Evolutionary conservation across 1,140 invertebrate genomes (phyloP).

Genomic region (Aphaenogaster rudis): DNA sequence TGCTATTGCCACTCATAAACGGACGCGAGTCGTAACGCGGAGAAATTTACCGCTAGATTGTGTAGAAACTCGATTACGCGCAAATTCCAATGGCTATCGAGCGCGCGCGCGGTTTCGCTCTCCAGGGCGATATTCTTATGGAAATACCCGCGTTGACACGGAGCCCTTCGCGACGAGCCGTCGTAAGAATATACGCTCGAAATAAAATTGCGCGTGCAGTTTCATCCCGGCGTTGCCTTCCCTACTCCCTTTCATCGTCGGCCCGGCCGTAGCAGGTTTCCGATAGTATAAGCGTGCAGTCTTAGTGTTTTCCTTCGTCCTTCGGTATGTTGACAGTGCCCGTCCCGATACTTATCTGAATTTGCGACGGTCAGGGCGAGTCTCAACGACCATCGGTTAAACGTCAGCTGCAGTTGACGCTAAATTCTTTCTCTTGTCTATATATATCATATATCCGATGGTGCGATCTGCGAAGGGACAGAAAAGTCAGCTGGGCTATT

Average conservation of each 20-base stretch:
- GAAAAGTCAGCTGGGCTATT: background rate
- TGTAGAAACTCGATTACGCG: slow-evolving; percentile 56
- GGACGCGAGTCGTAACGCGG: background rate
- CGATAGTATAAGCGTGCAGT: slow-evolving; percentile 18
- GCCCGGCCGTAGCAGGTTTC: slow-evolving; percentile 1
- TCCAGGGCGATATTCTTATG: slow-evolving; percentile 31
- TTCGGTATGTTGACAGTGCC: slow-evolving; percentile 46
- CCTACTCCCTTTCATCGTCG: slow-evolving; percentile 22
- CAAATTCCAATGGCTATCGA: slow-evolving; percentile 31
- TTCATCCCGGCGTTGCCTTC: slow-evolving; percentile 9
- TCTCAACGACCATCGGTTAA: slow-evolving; percentile 32
- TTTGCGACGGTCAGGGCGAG: slow-evolving; percentile 23
- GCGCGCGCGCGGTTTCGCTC: slow-evolving; percentile 10
- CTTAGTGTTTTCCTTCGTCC: slow-evolving; percentile 35
- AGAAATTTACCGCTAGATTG: slow-evolving; percentile 60
- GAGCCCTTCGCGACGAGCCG: background rate
- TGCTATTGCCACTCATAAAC: slow-evolving; percentile 39
- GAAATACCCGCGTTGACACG: slow-evolving; percentile 20
- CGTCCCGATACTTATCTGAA: slow-evolving; percentile 52
- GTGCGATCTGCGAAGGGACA: background rate
- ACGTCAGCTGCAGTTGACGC: slow-evolving; percentile 31
- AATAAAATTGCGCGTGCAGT: slow-evolving; percentile 20
- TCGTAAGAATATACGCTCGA: background rate
- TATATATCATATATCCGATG: background rate
- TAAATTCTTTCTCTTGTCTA: slow-evolving; percentile 23